Evolutionary conservation across 2,113 vertebrate species (phyloP).

Genomic region (Oryzias celebensis): DNA sequence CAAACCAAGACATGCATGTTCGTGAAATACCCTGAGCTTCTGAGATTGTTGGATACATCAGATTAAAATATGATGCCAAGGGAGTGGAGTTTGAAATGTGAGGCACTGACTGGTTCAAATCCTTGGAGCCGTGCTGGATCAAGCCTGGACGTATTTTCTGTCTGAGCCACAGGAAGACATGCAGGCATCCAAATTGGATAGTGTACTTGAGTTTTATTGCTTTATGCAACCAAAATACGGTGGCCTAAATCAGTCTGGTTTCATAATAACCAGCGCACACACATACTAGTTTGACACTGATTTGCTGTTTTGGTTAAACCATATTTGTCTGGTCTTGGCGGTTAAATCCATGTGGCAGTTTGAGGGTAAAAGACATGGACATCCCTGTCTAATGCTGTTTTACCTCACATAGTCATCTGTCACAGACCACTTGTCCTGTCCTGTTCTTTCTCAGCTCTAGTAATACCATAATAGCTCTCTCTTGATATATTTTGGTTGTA

Average conservation of each 20-base stretch:
- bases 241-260: slow-evolving; percentile 3
- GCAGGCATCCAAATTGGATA: slow-evolving; percentile 4
- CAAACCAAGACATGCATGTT: too few relatives aligned
- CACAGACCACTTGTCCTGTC: slow-evolving; percentile 35
- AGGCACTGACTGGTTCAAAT: slow-evolving; percentile 2
- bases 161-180: slow-evolving; percentile 5
- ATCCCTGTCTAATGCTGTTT: slow-evolving; percentile 7
- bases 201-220: slow-evolving; percentile 3
- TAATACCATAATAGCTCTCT: slow-evolving; percentile 1
- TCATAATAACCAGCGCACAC: slow-evolving; percentile 16
- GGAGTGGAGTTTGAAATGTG: slow-evolving; percentile 11
- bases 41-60: background rate
- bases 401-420: slow-evolving; percentile 39
- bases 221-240: slow-evolving; percentile 11
- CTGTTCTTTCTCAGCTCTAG: slow-evolving; percentile 26
- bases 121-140: background rate
- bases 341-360: slow-evolving; percentile 29
- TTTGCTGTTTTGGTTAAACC: slow-evolving; percentile 18
- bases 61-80: background rate
- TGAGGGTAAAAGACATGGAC: slow-evolving; percentile 19
- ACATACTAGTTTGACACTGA: slow-evolving; percentile 1
- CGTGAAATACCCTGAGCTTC: too few relatives aligned
- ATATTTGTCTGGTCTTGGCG: slow-evolving; percentile 14
- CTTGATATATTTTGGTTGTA: too few relatives aligned
- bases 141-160: slow-evolving; percentile 22